phyloP scores from a whole-genome alignment of 2,888 invertebrate species.

The Tenthredo livida region DNA sequence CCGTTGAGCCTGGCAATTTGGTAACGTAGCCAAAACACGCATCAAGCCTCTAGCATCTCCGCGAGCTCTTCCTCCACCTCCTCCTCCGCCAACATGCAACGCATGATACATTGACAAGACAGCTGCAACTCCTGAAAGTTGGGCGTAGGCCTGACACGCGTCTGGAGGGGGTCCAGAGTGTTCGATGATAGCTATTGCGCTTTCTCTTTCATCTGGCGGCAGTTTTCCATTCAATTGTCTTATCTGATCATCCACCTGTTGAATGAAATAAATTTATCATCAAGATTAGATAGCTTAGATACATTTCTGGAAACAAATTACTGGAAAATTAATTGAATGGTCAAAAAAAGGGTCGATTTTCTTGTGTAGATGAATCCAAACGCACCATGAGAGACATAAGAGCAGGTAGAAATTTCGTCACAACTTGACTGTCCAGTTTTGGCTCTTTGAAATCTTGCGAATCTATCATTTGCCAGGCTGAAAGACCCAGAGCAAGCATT shows the following conservation, averaged over 20 bases:
- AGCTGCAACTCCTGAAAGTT: slow-evolving; percentile 94
- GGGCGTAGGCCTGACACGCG: slow-evolving; percentile 94
- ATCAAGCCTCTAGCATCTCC: slow-evolving; percentile 83
- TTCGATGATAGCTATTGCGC: slow-evolving; percentile 95
- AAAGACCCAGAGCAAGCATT: slow-evolving; percentile 95
- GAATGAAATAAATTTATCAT: slow-evolving; percentile 43
- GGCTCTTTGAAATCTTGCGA: slow-evolving; percentile 97
- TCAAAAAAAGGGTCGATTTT: neutral
- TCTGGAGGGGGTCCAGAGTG: slow-evolving; percentile 96
- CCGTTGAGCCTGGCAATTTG: slow-evolving; percentile 94
- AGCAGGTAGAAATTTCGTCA: slow-evolving; percentile 96
- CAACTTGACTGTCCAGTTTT: slow-evolving; percentile 94
- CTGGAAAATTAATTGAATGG: neutral
- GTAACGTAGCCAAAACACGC: slow-evolving; percentile 93
- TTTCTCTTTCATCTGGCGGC: slow-evolving; percentile 95
- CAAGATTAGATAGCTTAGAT: neutral
- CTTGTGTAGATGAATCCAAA: neutral
- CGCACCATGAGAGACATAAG: slow-evolving; percentile 94
- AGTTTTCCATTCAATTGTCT: slow-evolving; percentile 90
- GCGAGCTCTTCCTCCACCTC: slow-evolving; percentile 82
- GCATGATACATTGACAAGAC: slow-evolving; percentile 97
- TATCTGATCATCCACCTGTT: slow-evolving; percentile 88
- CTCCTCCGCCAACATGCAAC: slow-evolving; percentile 90
- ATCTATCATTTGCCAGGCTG: slow-evolving; percentile 98
- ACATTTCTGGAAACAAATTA: neutral